phyloP scores from a whole-genome alignment of 2,888 invertebrate genomes.

The Pachymerium ferrugineum region DNA sequence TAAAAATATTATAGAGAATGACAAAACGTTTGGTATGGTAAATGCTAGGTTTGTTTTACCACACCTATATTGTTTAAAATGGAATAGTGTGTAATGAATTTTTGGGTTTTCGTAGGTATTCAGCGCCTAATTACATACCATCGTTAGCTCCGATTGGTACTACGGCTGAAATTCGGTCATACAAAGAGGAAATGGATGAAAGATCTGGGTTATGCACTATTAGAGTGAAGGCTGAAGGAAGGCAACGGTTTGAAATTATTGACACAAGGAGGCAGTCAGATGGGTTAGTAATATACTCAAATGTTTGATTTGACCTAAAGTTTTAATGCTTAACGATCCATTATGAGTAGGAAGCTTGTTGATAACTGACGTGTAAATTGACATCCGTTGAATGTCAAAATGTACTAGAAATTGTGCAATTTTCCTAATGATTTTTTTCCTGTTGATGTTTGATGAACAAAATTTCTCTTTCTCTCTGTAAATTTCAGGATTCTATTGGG shows the following conservation, averaged over 20 bases:
- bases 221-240: conserved; percentile 63
- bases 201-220: conserved; percentile 53
- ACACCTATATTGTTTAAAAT: neutral
- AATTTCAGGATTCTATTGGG: conserved; percentile 53
- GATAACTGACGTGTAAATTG: too few species aligned
- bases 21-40: conserved; percentile 62
- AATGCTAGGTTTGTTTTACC: conserved; percentile 47
- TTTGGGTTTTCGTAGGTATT: conserved; percentile 34
- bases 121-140: conserved; percentile 38
- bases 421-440: neutral
- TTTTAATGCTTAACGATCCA: neutral
- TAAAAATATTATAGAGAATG: conserved; percentile 54
- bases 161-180: conserved; percentile 62
- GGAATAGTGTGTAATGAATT: neutral
- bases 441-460: neutral
- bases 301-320: conserved; percentile 8
- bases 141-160: conserved; percentile 54
- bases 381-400: neutral
- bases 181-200: conserved; percentile 52
- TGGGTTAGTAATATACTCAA: conserved; percentile 44
- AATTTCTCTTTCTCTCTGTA: conserved; percentile 34
- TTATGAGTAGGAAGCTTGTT: too few species aligned
- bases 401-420: neutral
- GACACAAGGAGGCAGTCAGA: conserved; percentile 49
- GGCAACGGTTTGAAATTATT: conserved; percentile 66